Evolutionary conservation across 2,888 invertebrate species (phyloP), one percentile per base, ranked within the genome.

Genomic region (Scaptomyza tumidula): DNA sequence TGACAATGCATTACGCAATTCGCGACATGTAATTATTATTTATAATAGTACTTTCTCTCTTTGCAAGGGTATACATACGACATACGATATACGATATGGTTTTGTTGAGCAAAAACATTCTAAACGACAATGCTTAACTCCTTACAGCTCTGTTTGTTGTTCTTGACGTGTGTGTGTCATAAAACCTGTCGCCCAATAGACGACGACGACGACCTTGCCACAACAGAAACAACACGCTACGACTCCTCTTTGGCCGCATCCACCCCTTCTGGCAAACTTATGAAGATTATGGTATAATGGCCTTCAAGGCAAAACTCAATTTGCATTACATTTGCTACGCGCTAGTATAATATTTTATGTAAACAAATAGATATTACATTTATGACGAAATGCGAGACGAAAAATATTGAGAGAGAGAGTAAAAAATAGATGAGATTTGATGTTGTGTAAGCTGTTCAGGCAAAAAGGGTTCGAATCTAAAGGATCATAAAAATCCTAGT

Each of bases 301-400:
- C 55, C 66, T 56, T 72, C 62, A 27, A 58, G 69, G 52, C 61
- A 58, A 76, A 86, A 80, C 83, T 56, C 88, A 83, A 83, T 83
- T 83, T 83, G 88, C 86, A 83, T 87, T 87, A 87, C 66, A 86
- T 84, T 80, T 84, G 67, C 78, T 65, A 55, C 58, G 64, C 62
- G 49, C 41, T 66, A 44, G 41, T 74, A 68, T 73, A 60, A 76
- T 62, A 75, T 76, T 71, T 75, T 64, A 70, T 70, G 75, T 61
- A 69, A 59, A 63, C 67, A 65, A 71, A 65, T 61, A 80, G 64
- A 72, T 58, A 75, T 83, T 65, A 66, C 66, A 57, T 66, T 66
- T 70, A 70, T 70, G 57, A 39, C 44, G 14, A 39, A 14, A 27
- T 11, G 46, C 44, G 43, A 19, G 24, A 16, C 0, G 29, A 10